phyloP scores from a whole-genome alignment of 2,797 vertebrate genomes.

The Gymnopithys bicolor region DNA sequence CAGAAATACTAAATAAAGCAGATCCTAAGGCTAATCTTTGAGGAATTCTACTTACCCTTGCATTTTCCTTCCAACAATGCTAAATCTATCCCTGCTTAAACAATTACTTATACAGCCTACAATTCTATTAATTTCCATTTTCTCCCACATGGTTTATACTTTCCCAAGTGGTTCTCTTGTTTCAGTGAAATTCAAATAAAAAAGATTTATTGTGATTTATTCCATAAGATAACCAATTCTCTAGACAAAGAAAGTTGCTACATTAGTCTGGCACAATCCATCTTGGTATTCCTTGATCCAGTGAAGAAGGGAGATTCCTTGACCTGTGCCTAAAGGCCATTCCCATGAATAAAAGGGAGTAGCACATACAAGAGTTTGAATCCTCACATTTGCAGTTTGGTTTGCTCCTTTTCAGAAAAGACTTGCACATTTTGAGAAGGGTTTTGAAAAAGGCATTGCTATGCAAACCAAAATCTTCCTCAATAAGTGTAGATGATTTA shows the following conservation, averaged over 20 bases:
- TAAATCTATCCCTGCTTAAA: not conserved
- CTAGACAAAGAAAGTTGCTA: not conserved
- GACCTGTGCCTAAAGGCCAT: not conserved
- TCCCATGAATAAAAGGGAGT: not conserved
- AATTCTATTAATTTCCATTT: not conserved
- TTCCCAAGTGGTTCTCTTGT: not conserved
- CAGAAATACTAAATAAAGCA: slow-evolving; percentile 34
- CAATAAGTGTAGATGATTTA: not conserved
- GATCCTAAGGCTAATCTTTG: slow-evolving; percentile 20
- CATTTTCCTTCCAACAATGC: slow-evolving; percentile 13
- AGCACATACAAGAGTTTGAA: not conserved
- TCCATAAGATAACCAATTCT: not conserved
- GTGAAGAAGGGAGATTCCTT: not conserved
- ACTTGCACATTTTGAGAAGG: not conserved
- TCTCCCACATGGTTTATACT: not conserved
- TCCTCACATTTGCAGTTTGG: not conserved
- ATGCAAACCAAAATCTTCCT: not conserved
- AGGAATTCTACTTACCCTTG: slow-evolving; percentile 30
- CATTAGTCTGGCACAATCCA: not conserved
- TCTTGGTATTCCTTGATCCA: not conserved
- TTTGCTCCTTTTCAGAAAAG: not conserved
- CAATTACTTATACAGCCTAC: not conserved
- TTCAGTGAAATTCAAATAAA: not conserved
- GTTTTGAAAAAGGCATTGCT: not conserved
- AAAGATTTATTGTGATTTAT: not conserved